These are phyloP conservation scores for Varroa destructor DNA, from an alignment of 1,140 invertebrate genomes.

Conservation along the genomic window DNA sequence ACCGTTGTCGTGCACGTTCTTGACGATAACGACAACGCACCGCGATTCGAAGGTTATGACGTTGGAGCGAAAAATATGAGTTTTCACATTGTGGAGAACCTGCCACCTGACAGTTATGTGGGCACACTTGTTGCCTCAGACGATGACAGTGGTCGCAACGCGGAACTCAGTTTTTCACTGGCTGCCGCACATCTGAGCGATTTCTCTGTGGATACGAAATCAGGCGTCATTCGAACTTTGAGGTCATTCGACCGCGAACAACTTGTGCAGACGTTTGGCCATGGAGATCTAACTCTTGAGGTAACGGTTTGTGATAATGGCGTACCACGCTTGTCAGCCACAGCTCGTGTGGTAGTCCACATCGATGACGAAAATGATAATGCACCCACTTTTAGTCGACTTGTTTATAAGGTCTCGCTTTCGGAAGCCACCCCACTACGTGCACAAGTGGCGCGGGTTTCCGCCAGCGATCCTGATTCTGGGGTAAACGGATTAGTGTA, in stretches of 20 bases:
- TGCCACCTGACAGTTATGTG: conserved; percentile 70
- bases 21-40: conserved; percentile 91
- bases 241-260: conserved; percentile 73
- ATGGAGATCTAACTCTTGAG: conserved; percentile 63
- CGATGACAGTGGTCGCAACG: conserved; percentile 74
- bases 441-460: conserved; percentile 65
- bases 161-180: conserved; percentile 72
- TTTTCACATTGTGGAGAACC: conserved; percentile 73
- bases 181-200: conserved; percentile 53
- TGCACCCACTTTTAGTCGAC: conserved; percentile 62
- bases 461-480: conserved; percentile 73
- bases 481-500: conserved; percentile 77
- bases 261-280: conserved; percentile 56
- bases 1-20: conserved; percentile 76
- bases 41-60: conserved; percentile 54
- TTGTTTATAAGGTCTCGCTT: conserved; percentile 68
- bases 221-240: conserved; percentile 76
- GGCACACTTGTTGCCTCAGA: conserved; percentile 78
- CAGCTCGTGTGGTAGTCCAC: conserved; percentile 73
- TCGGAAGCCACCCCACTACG: conserved; percentile 63
- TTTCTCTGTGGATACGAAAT: conserved; percentile 73
- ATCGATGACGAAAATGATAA: conserved; percentile 87
- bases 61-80: conserved; percentile 59
- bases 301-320: conserved; percentile 78
- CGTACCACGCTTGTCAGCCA: conserved; percentile 57